Percentiles rank a stretch among this genome's conserved stretches.
phyloP scores from a whole-genome alignment of 1,140 invertebrate genomes.

The Capitella teleta region DNA sequence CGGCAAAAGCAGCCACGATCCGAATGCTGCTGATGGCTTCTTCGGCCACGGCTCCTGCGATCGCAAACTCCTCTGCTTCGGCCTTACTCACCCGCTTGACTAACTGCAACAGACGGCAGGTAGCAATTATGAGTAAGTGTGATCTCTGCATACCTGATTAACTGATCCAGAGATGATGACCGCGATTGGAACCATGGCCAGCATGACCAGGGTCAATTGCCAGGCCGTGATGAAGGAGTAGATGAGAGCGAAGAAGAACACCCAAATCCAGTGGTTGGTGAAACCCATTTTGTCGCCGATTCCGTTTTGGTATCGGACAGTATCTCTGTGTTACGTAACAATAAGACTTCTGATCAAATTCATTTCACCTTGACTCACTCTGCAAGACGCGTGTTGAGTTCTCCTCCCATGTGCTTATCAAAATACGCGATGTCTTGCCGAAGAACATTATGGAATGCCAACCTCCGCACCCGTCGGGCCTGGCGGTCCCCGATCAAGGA shows the following conservation, averaged over 20 bases:
- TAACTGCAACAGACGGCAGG: too few species aligned
- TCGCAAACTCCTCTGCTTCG: slow-evolving; percentile 32
- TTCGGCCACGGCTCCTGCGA: slow-evolving; percentile 21
- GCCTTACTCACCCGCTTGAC: slow-evolving; percentile 13
- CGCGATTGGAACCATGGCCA: slow-evolving; percentile 18
- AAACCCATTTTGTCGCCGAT: slow-evolving; percentile 73
- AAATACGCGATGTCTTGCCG: slow-evolving; percentile 86
- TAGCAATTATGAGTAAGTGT: too few species aligned
- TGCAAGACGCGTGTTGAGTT: slow-evolving; percentile 75
- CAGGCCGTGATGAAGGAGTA: slow-evolving; percentile 19
- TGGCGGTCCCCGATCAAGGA: too few species aligned
- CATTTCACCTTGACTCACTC: slow-evolving; percentile 81
- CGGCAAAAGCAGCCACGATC: slow-evolving; percentile 25
- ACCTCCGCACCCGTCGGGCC: too few species aligned
- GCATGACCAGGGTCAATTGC: slow-evolving; percentile 20
- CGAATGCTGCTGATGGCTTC: slow-evolving; percentile 19
- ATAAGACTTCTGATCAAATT: slow-evolving; percentile 48
- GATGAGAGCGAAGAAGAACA: slow-evolving; percentile 17
- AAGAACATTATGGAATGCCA: too few species aligned
- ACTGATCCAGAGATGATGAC: slow-evolving; percentile 14
- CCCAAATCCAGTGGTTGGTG: slow-evolving; percentile 45
- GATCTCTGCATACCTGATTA: not conserved
- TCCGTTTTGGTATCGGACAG: slow-evolving; percentile 74
- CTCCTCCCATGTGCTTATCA: slow-evolving; percentile 71
- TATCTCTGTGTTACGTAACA: too few species aligned